A percentile compares a stretch with the other conserved stretches of the same genome.
Evolutionary conservation across 2,113 vertebrate species (phyloP).

Genomic region (Pedetes capensis): DNA sequence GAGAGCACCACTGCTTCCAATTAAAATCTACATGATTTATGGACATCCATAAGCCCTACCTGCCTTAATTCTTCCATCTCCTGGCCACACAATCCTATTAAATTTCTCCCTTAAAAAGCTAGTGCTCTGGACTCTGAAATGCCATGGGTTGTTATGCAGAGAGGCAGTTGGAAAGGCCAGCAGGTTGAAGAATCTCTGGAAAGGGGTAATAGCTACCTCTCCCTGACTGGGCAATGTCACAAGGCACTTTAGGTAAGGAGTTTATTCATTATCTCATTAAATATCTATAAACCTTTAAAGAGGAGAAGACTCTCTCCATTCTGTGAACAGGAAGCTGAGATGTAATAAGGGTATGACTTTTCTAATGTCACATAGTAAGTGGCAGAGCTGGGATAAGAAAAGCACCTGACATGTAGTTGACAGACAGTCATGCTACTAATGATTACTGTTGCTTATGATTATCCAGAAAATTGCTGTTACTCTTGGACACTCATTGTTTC

Average conservation of each 20-base stretch:
- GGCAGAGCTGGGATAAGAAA: not conserved
- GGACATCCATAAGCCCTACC: slow-evolving; percentile 79
- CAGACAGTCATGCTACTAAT: not conserved
- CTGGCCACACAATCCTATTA: slow-evolving; percentile 70
- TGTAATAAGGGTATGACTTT: not conserved
- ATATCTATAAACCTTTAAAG: not conserved
- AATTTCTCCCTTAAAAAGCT: slow-evolving; percentile 74
- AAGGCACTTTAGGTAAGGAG: not conserved
- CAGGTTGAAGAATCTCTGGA: not conserved
- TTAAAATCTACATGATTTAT: slow-evolving; percentile 85
- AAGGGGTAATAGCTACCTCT: not conserved
- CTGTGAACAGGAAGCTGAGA: not conserved
- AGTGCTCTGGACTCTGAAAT: not conserved
- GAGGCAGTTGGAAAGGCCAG: not conserved
- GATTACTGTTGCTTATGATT: not conserved
- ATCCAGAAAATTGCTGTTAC: not conserved
- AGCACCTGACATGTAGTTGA: not conserved
- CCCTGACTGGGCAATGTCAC: not conserved
- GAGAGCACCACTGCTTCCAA: slow-evolving; percentile 76
- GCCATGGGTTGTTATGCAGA: not conserved
- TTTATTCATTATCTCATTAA: not conserved
- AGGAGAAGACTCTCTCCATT: not conserved
- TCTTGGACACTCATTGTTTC: not conserved
- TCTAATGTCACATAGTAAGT: not conserved
- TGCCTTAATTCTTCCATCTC: slow-evolving; percentile 76